Conservation (phyloP, 2,888 invertebrate species). For the Glomeris marginata region DNA sequence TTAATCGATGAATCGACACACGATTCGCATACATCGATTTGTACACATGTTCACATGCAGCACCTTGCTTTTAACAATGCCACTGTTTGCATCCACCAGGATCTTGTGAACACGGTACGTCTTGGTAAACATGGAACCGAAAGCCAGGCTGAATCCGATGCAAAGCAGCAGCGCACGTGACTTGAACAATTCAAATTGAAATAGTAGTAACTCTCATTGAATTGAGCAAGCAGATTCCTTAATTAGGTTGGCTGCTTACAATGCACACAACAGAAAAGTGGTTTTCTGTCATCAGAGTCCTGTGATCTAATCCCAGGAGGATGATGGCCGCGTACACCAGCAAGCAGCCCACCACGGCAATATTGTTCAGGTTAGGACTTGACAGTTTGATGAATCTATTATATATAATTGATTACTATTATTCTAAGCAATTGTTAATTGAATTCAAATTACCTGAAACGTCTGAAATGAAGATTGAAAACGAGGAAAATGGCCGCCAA, state of each 20-base stretch:
- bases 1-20: too few species aligned
- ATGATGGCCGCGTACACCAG: constrained; percentile 80
- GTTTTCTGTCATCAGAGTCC: constrained; percentile 49
- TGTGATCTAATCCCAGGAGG: constrained; percentile 66
- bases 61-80: constrained; percentile 70
- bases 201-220: neutral
- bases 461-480: constrained; percentile 68
- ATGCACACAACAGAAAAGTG: constrained; percentile 71
- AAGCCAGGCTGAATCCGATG: constrained; percentile 78
- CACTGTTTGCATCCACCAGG: constrained; percentile 65
- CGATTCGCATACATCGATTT: neutral
- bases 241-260: constrained; percentile 41
- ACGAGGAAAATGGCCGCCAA: constrained; percentile 58
- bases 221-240: too few species aligned
- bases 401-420: constrained; percentile 4
- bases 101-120: constrained; percentile 84
- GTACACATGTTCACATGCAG: constrained; percentile 11
- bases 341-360: constrained; percentile 77
- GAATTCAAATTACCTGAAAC: constrained; percentile 48
- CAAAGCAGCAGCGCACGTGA: constrained; percentile 73
- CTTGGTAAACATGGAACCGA: constrained; percentile 90
- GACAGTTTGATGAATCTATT: constrained; percentile 76
- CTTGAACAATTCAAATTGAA: constrained; percentile 38
- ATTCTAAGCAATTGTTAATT: neutral
- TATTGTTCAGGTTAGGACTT: constrained; percentile 80